Conservation (phyloP, 2,113 vertebrate genomes). For the Cercocebus atys region DNA sequence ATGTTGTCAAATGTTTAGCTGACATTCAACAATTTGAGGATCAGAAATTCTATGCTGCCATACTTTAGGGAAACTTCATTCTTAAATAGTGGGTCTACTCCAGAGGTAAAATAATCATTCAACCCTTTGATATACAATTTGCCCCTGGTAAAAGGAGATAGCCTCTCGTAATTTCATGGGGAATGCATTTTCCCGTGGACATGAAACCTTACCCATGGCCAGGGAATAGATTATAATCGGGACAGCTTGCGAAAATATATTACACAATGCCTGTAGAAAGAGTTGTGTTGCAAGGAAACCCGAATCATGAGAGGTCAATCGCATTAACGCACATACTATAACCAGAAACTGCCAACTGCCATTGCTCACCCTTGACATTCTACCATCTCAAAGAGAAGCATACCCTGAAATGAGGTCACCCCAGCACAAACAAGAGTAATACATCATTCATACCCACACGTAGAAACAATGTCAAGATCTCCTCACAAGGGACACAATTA, state of each 20-base stretch:
- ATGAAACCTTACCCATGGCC: neutral
- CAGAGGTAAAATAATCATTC: neutral
- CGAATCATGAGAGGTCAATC: neutral
- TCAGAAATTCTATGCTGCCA: constrained; percentile 11
- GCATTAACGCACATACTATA: neutral
- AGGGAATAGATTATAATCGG: neutral
- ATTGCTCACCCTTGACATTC: neutral
- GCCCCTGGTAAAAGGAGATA: neutral
- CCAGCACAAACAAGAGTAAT: neutral
- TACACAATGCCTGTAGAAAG: neutral
- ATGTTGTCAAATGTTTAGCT: neutral
- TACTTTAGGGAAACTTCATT: neutral
- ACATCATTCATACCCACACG: neutral
- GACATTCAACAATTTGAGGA: neutral
- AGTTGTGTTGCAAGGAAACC: neutral
- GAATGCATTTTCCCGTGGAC: neutral
- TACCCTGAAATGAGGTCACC: neutral
- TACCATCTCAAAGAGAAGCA: neutral
- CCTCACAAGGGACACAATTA: neutral
- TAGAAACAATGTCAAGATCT: fast-evolving
- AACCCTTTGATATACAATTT: neutral
- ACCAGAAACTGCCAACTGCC: neutral
- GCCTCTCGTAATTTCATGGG: neutral
- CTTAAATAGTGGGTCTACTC: neutral
- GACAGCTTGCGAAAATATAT: neutral